phyloP scores from a whole-genome alignment of 2,113 vertebrate genomes.

The Neofelis nebulosa region DNA sequence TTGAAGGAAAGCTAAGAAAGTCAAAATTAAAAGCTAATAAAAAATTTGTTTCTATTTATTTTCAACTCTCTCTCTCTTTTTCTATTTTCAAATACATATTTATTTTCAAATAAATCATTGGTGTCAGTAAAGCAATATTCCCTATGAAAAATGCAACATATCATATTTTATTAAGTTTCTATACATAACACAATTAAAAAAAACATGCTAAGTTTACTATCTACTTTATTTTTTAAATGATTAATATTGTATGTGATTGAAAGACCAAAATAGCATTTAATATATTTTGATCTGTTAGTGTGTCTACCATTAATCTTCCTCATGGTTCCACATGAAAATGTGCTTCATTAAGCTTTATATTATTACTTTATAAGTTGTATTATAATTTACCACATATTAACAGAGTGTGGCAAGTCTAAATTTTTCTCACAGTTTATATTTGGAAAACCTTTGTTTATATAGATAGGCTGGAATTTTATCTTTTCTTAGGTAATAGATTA shows the following conservation, averaged over 20 bases:
- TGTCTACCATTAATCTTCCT: background rate
- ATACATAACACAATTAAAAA: background rate
- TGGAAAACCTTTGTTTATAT: background rate
- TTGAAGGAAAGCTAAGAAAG: background rate
- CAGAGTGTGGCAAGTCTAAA: background rate
- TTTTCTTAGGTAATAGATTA: background rate
- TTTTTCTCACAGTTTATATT: constrained; percentile 18
- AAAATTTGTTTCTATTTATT: background rate
- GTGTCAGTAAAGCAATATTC: constrained; percentile 1
- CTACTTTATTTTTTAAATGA: constrained; percentile 32
- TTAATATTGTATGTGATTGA: background rate
- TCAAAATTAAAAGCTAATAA: background rate
- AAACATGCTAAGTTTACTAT: background rate
- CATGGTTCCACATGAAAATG: background rate
- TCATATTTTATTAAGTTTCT: constrained; percentile 50
- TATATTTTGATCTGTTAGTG: background rate
- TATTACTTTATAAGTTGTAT: background rate
- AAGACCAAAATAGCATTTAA: background rate
- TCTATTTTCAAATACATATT: constrained; percentile 1
- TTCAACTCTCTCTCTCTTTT: background rate
- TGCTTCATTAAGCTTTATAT: background rate
- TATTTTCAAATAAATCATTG: constrained; percentile 56
- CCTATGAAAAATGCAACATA: constrained; percentile 22
- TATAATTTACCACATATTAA: background rate
- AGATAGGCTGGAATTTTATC: background rate